Base-by-base conservation (phyloP, 1,140 invertebrate genomes). In the Anoplolepis gracilipes region DNA sequence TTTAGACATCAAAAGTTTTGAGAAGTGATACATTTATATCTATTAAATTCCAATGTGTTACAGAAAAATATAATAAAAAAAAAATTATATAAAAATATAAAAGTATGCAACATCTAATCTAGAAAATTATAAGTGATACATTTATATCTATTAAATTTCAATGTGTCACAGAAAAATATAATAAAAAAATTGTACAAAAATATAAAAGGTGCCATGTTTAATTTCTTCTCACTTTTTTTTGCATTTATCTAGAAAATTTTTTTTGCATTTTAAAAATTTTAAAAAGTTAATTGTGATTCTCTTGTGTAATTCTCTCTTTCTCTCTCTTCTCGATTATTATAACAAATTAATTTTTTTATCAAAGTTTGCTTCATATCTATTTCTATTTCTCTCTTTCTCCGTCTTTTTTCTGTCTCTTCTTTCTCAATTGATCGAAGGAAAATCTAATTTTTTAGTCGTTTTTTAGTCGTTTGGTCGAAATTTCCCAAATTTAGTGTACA, bases 401-500 rank as follows among this genome's bases (percentile, higher is more conserved):
- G 0, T 42, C 10, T 42, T 42, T 42, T 11, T 10, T 11, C 10
- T 6, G 2, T 36, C n/a, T 36, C 33, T 36, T 36, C 33, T 36
- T 36, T 42, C 10, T 42, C 39, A 1, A 42, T 42, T 11, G 10
- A 11, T 42, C 10, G 10, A 42, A 42, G 10, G 8, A 1, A n/a
- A n/a, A 59, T 36, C 25, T 25, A 76, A 39, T 28, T 59, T 36
- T 39, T 59, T 59, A 3, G 22, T 1, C 25, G 3, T 13, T 77
- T 70, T 19, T n/a, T n/a, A n/a, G n/a, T n/a, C n/a, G n/a, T n/a
- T n/a, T n/a, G n/a, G n/a, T n/a, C n/a, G n/a, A 72, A 39, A 42
- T 72, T 81, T 72, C 36, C 19, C 72, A 81, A 81, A 81, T 81
- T 42, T 65, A 77, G 59, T 77, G 49, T 49, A 42, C 78, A 22